Evolutionary conservation across 2,888 invertebrate species (phyloP).

Genomic region (Ophonus ardosiacus): DNA sequence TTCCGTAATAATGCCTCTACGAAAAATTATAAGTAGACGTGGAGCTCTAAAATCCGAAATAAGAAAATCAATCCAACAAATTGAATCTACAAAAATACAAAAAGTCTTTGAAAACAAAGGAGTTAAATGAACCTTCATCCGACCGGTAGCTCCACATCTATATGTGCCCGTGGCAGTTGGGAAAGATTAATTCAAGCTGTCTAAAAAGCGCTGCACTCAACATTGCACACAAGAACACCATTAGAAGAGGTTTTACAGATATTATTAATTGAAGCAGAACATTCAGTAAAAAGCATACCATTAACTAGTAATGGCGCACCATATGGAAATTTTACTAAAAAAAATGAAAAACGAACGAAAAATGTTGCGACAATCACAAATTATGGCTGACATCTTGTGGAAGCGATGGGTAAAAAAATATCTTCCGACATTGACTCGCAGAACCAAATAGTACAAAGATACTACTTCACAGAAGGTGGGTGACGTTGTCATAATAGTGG

Average conservation of each 20-base stretch:
- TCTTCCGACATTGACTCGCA: conserved; percentile 64
- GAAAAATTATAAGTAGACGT: conserved; percentile 62
- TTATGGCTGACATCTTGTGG: conserved; percentile 64
- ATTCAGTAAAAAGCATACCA: not conserved
- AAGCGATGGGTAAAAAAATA: conserved; percentile 66
- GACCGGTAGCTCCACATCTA: conserved; percentile 66
- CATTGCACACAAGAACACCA: conserved; percentile 63
- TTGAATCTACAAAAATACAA: not conserved
- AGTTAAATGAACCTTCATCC: conserved; percentile 67
- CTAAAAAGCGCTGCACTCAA: conserved; percentile 57
- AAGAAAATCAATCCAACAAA: not conserved
- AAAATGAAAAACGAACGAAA: not conserved
- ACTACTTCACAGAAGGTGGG: conserved; percentile 56
- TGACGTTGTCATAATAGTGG: conserved; percentile 65
- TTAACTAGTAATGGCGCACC: not conserved
- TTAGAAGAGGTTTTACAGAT: conserved; percentile 65
- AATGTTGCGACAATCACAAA: conserved; percentile 16
- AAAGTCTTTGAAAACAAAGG: not conserved
- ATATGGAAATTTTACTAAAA: not conserved
- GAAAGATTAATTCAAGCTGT: too few species aligned
- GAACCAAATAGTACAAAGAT: conserved; percentile 64
- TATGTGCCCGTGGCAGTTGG: too few species aligned
- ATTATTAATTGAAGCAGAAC: conserved; percentile 7
- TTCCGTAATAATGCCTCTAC: conserved; percentile 64
- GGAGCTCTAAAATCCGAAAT: conserved; percentile 62